Conservation (phyloP, 2,113 vertebrate genomes). For the Coptodon rendalli region DNA sequence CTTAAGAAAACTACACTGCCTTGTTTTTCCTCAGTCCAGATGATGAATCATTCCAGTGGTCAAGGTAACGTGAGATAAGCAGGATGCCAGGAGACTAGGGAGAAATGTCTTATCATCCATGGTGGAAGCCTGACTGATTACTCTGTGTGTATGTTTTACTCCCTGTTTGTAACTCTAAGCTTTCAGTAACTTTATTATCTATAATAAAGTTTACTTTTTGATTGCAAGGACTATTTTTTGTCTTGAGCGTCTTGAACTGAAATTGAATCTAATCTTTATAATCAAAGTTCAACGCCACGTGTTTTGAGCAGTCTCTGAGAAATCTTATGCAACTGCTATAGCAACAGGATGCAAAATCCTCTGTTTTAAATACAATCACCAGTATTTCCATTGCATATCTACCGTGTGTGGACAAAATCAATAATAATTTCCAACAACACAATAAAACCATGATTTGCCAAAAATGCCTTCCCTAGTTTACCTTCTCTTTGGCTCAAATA, state of each 20-base stretch:
- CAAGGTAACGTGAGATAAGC: neutral
- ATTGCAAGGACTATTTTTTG: neutral
- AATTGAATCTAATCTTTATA: neutral
- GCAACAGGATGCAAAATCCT: neutral
- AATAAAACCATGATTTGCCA: neutral
- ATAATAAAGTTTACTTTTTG: neutral
- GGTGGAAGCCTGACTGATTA: neutral
- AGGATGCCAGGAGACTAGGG: neutral
- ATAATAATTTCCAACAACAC: neutral
- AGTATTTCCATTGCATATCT: conserved; percentile 10
- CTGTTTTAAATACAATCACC: neutral
- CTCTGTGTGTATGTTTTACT: neutral
- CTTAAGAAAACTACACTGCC: neutral
- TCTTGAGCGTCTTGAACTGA: neutral
- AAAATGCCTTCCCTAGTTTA: neutral
- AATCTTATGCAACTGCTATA: neutral
- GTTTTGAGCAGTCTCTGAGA: neutral
- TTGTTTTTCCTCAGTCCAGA: neutral
- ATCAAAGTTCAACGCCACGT: neutral
- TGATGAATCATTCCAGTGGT: neutral
- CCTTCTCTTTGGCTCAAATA: neutral
- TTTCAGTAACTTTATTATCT: neutral
- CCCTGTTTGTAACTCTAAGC: neutral
- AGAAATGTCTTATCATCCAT: neutral
- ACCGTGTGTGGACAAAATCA: neutral